Conservation (phyloP, 2,888 invertebrate species). For the Caradrina clavipalpis region DNA sequence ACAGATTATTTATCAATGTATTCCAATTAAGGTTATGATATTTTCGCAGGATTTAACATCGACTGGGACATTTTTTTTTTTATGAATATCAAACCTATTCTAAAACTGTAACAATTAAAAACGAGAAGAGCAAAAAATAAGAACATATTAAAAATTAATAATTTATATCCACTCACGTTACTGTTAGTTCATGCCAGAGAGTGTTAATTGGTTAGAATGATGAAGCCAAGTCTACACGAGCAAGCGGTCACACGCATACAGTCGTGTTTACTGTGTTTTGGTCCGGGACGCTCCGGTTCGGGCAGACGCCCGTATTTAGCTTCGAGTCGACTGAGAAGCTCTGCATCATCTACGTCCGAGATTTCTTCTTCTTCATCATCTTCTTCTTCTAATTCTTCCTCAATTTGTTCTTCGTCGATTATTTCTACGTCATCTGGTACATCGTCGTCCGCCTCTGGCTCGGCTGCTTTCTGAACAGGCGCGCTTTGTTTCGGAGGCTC, state of each 20-base stretch:
- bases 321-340: slow-evolving; percentile 93
- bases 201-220: slow-evolving; percentile 77
- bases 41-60: background rate
- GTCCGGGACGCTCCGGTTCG: slow-evolving; percentile 87
- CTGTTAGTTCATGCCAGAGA: slow-evolving; percentile 82
- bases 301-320: slow-evolving; percentile 94
- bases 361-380: slow-evolving; percentile 89
- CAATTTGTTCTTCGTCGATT: slow-evolving; percentile 86
- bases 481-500: slow-evolving; percentile 73
- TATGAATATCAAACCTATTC: slow-evolving; percentile 9
- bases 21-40: background rate
- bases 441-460: slow-evolving; percentile 77
- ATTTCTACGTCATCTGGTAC: slow-evolving; percentile 86
- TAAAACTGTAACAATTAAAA: slow-evolving; percentile 23
- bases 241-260: slow-evolving; percentile 66
- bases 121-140: slow-evolving; percentile 36
- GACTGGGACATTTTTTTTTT: background rate
- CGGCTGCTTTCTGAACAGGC: slow-evolving; percentile 48
- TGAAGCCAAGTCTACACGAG: slow-evolving; percentile 71
- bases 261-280: slow-evolving; percentile 85
- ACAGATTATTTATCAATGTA: no score
- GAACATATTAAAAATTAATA: slow-evolving; percentile 51
- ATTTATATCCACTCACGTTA: slow-evolving; percentile 79
- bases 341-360: slow-evolving; percentile 93
- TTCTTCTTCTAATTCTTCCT: slow-evolving; percentile 86